Evolutionary conservation across 2,113 vertebrate species (phyloP), one percentile per base, ranked within the genome.

Genomic region (Urocitellus parryii): DNA sequence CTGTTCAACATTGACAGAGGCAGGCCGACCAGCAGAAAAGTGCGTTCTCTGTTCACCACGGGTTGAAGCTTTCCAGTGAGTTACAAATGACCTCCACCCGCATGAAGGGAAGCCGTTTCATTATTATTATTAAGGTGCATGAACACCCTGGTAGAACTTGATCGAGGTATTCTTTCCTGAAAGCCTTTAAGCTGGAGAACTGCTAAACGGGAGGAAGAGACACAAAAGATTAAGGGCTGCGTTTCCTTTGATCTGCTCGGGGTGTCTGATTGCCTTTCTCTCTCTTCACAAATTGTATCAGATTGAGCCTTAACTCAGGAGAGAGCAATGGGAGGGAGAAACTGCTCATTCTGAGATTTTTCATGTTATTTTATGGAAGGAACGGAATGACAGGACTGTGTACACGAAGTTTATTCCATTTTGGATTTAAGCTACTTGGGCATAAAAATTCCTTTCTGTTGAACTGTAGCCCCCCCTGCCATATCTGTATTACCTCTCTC

Each of bases 231-330:
- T 56, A 97, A 98, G 74, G 72, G 58, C 92, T 96, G 61, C 16
- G 2, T 96, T 90, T 67, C 65, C 86, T 98, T 98, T 98, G 93
- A 98, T 97, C 96, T 88, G 42, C 82, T 87, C 96, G 83, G 91
- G 81, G 88, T 88, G 72, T 79, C 96, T 96, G 94, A 87, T 0
- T 4, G 77, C 42, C 22, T 29, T 96, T 96, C 92, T 85, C 72
- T 82, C 63, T 91, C 24, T 96, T 63, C 67, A 42, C 51, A 90
- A 91, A 96, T 79, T 16, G 9, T 86, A 76, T 94, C 93, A 84
- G 89, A 92, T 94, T 82, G 93, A 93, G 77, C 88, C 95, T 94
- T 83, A 76, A 53, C 77, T 83, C 84, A 91, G 73, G 70, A 95
- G 95, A 98, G 95, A 91, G 0, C 9, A 96, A 63, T 45, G 58